Base-by-base conservation (phyloP, 2,113 vertebrate genomes). In the Osmerus mordax region DNA sequence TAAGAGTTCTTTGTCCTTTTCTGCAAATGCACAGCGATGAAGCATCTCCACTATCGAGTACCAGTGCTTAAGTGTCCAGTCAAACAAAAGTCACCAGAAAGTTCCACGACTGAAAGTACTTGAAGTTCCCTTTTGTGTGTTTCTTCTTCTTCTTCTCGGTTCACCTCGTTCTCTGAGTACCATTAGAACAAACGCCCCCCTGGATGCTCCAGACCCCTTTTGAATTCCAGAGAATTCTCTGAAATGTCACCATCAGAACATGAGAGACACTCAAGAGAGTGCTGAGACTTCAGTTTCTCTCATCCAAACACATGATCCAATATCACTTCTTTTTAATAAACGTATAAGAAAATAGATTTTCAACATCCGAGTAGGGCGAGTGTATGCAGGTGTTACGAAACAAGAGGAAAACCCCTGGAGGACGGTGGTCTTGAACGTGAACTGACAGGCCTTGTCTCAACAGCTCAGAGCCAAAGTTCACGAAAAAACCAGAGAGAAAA, bases 331-430 rank as follows among this genome's bases (percentile, higher is more conserved):
- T 83, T 87, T 86, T 81, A 86, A 80, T 85, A 87, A 78, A 78
- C 71, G 81, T 84, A 89, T 86, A 88, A 81, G 83, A 89, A 81
- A 90, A 90, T 86, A 87, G 82, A 88, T 75, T 84, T 82, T 81
- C 62, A 63, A 65, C 61, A 72, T 84, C 88, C 86, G 81, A 68
- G 74, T 77, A 72, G 67, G 78, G 69, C 75, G 76, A 73, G 25
- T 68, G 77, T 79, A 79, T 77, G 82, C 74, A 68, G 73, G 82
- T 80, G 36, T 79, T 82, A 85, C 69, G 11, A 84, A 69, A 63
- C 19, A 82, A 86, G 41, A 53, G 79, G 53, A 82, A 54, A 82
- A 76, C 77, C 87, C 41, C 41, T 81, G 60, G 70, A 88, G 88
- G 89, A 91, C 83, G 82, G 87, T 54, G 81, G 83, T 80, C 80